A percentile compares a stretch with the other conserved stretches of the same genome.
These are phyloP conservation scores for Coecobrya sp. DNA, from an alignment of 2,888 invertebrate species.

Conservation along the genomic window DNA sequence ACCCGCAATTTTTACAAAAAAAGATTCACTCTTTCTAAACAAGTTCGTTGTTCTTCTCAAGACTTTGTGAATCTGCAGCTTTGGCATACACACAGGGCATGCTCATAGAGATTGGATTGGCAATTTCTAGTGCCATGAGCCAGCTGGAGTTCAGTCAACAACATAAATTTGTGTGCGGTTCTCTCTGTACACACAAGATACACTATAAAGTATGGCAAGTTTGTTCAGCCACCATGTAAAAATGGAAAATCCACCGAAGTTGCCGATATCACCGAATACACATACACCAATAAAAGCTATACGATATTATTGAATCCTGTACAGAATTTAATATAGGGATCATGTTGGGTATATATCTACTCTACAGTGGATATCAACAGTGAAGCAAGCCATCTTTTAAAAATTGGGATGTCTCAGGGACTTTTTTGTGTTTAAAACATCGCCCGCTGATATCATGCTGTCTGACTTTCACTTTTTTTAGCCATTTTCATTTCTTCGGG, in stretches of 20 bases:
- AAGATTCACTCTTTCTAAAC: slow-evolving; percentile 23
- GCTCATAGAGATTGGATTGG: slow-evolving; percentile 57
- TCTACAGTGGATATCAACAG: slow-evolving; percentile 57
- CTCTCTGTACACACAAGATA: neutral
- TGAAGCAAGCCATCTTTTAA: slow-evolving; percentile 46
- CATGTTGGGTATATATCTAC: neutral
- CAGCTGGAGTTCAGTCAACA: slow-evolving; percentile 78
- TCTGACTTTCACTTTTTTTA: neutral
- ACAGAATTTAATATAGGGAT: slow-evolving; percentile 42
- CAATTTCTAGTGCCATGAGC: slow-evolving; percentile 63
- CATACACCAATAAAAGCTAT: slow-evolving; percentile 4
- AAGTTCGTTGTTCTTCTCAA: slow-evolving; percentile 42
- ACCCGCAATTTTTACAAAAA: neutral
- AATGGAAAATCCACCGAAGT: slow-evolving; percentile 26
- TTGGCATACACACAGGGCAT: neutral
- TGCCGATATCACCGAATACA: neutral
- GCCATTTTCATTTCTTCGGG: neutral
- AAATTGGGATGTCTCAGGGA: neutral
- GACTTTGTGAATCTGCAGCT: neutral
- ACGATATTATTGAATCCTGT: neutral
- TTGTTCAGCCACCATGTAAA: slow-evolving; percentile 39
- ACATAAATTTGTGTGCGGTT: slow-evolving; percentile 53
- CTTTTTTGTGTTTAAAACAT: neutral
- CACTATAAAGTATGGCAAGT: neutral
- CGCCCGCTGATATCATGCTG: too few species aligned